Percentiles rank a stretch among this genome's conserved stretches.
Conservation (phyloP, 2,113 vertebrate genomes). For the Mugil cephalus region DNA sequence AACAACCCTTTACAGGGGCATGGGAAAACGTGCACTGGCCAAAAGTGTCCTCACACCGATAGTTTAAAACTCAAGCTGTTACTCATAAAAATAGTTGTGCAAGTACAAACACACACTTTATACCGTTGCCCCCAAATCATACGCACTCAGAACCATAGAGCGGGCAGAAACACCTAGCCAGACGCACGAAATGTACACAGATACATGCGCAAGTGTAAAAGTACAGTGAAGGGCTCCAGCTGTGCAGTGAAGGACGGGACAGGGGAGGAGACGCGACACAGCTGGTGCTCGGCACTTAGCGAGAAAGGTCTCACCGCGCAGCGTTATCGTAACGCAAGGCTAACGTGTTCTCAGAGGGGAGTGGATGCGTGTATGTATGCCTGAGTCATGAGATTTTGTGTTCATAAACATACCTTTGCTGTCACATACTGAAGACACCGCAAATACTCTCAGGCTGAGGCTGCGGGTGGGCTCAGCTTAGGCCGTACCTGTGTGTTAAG, state of each 20-base stretch:
- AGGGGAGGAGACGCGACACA: constrained; percentile 71
- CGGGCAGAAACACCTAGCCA: not conserved
- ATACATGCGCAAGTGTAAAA: constrained; percentile 9
- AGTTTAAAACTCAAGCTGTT: too few species aligned
- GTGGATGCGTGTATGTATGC: not conserved
- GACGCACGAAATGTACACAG: constrained; percentile 5
- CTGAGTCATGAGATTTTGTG: not conserved
- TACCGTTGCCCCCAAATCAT: not conserved
- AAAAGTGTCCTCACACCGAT: too few species aligned
- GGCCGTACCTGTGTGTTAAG: too few species aligned
- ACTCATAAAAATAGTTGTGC: too few species aligned
- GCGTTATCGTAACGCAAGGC: constrained; percentile 47
- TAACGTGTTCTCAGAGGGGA: constrained; percentile 9
- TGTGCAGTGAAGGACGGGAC: constrained; percentile 59
- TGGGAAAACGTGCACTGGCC: too few species aligned
- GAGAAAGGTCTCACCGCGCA: constrained; percentile 12
- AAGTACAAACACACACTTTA: not conserved
- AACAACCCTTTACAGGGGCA: too few species aligned
- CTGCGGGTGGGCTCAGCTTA: not conserved
- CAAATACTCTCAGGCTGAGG: not conserved
- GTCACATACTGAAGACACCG: not conserved
- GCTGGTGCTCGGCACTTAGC: constrained; percentile 54
- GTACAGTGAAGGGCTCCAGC: constrained; percentile 65
- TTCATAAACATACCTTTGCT: not conserved
- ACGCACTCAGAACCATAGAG: constrained; percentile 5